Evolutionary conservation across 2,888 invertebrate species (phyloP).

Genomic region (Caradrina kadenii): DNA sequence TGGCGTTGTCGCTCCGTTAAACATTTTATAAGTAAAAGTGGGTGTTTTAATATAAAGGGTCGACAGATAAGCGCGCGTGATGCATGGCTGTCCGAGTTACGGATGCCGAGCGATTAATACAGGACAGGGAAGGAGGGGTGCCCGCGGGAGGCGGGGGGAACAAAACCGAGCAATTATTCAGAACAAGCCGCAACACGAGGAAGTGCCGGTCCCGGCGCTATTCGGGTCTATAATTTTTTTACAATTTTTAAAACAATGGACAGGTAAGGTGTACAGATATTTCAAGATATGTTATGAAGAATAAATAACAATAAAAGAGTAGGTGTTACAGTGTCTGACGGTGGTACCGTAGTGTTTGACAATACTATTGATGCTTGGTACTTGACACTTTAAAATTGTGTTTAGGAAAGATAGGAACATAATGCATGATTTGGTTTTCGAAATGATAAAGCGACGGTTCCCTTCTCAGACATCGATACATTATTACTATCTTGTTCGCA

Average conservation of each 20-base stretch:
- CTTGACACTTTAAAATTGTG: too few relatives aligned
- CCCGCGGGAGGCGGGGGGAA: not conserved
- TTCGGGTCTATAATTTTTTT: slow-evolving; percentile 35
- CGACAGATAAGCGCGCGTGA: slow-evolving; percentile 56
- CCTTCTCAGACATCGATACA: too few relatives aligned
- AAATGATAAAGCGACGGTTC: too few relatives aligned
- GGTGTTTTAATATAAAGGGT: slow-evolving; percentile 55
- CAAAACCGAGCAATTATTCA: slow-evolving; percentile 58
- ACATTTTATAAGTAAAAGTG: slow-evolving; percentile 46
- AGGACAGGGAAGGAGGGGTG: not conserved
- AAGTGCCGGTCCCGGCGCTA: slow-evolving; percentile 1
- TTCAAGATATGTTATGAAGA: too few relatives aligned
- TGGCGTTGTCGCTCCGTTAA: slow-evolving; percentile 23
- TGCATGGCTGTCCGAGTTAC: slow-evolving; percentile 49
- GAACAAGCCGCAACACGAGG: slow-evolving; percentile 41
- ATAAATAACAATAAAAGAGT: too few relatives aligned
- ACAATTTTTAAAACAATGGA: slow-evolving; percentile 31
- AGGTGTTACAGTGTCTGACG: too few relatives aligned
- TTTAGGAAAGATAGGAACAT: too few relatives aligned
- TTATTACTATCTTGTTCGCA: too few relatives aligned
- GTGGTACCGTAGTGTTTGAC: too few relatives aligned
- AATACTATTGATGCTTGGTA: too few relatives aligned
- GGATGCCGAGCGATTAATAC: slow-evolving; percentile 58
- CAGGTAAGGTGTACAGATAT: too few relatives aligned
- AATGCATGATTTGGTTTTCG: too few relatives aligned